Evolutionary conservation across 2,888 invertebrate genomes (phyloP), one percentile per base, ranked within the genome.

Genomic region (Pardosa pseudoannulata): DNA sequence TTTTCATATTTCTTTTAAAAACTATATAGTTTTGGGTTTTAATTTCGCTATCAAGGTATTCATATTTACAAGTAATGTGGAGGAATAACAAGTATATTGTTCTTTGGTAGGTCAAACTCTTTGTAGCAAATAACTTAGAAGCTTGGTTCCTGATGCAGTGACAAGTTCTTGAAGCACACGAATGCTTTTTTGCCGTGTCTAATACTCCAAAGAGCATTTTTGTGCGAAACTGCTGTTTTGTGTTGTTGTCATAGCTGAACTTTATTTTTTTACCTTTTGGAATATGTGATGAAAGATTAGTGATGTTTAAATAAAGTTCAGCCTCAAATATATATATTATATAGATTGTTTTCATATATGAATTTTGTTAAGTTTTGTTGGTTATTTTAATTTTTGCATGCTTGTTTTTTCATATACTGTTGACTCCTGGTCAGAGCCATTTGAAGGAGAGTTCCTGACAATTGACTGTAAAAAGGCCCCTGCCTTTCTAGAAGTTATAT

Each of bases 251-350:
- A 70, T 36, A 50, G 71, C 76, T 81, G 81, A 71, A 67, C 76
- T 82, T 82, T 82, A 76, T 82, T 76, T 76, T 75, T 82, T 56
- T 82, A 82, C 31, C 36, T 72, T 56, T 76, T 82, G 56, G 76
- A 76, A 56, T 68, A 68, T 76, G 81, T 81, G 74, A 81, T 75
- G 32, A 68, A 74, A 32, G 36, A 62, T 62, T 67, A 65, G 64
- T 64, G 65, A 39, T 62, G 74, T 74, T 70, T 70, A 75, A 32
- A 32, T 81, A 74, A 75, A 81, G 81, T 81, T 81, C 81, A 81
- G 81, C 74, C 36, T 75, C 50, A 23, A 29, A 27, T 70, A 70
- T 46, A 65, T 79, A 72, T 72, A 65, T 79, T 46, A 62, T 7
- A 46, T 71, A 50, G 56, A n/a, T 73, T 50, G 27, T n/a, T 50